Percentiles rank a stretch among this genome's conserved stretches.
These are phyloP conservation scores for Melanitta fusca DNA, from an alignment of 2,797 vertebrate species.

Conservation along the genomic window DNA sequence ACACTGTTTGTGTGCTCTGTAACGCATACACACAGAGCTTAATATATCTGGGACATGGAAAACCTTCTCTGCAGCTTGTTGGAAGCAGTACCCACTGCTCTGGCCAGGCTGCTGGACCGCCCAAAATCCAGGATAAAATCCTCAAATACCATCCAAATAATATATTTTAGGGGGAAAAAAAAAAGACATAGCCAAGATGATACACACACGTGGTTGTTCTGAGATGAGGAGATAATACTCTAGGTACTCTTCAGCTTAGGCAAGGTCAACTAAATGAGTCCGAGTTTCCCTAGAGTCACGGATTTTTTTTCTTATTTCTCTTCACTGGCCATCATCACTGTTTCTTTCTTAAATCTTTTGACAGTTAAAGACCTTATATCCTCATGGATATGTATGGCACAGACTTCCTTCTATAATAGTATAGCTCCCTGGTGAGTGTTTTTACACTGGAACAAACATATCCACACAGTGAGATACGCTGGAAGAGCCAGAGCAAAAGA, in stretches of 20 bases:
- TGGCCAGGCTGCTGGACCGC: neutral
- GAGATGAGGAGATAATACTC: neutral
- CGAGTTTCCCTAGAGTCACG: neutral
- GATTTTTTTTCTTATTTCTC: neutral
- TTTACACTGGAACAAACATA: neutral
- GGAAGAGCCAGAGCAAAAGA: neutral
- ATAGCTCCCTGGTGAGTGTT: neutral
- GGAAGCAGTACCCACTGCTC: neutral
- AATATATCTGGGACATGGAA: neutral
- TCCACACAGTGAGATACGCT: neutral
- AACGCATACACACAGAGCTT: neutral
- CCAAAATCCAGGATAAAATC: neutral
- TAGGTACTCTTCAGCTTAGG: neutral
- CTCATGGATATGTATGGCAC: neutral
- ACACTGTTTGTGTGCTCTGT: neutral
- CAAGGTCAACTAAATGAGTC: neutral
- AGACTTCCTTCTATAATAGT: neutral
- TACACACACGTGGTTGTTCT: neutral
- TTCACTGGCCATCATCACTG: neutral
- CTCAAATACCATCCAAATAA: neutral
- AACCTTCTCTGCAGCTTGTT: neutral
- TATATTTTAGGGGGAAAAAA: neutral
- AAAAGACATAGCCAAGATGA: neutral
- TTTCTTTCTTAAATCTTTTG: neutral
- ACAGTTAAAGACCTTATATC: neutral